Evolutionary conservation across 2,797 vertebrate genomes (phyloP), one percentile per base, ranked within the genome.

Genomic region (Channallabes apus): DNA sequence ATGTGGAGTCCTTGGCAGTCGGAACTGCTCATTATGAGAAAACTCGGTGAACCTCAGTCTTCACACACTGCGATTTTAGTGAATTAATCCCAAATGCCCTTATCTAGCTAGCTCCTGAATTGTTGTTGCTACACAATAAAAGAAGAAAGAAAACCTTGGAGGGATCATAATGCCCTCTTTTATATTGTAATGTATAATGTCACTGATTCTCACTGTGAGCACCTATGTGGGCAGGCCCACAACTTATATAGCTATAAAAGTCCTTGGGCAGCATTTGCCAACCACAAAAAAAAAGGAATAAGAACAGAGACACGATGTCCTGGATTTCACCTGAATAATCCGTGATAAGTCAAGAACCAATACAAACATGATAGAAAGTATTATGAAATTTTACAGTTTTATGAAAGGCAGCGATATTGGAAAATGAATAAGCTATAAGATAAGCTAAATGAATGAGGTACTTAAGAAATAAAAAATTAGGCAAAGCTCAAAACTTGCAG

Each of bases 21-120:
- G 22, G 73, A 83, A 29, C 62, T 81, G 69, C 85, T 89, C 83
- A 86, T 89, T 88, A 89, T 29, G 79, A 88, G 61, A 38, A 75
- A 80, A 84, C 79, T 64, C 73, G 69, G 64, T 65, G 65, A 82
- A 85, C 78, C 82, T 41, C 72, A 79, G 78, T 51, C 84, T 84
- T 35, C 51, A 58, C n/a, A 58, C 41, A 17, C 29, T 82, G 51
- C 65, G 14, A 68, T 82, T 82, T 82, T 71, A 58, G 46, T 17
- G 20, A 82, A 69, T 58, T 59, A 58, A 59, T 82, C 27, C 29
- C 27, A 82, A 82, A 69, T 71, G 46, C 51, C 20, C 27, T 35
- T 71, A 69, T 82, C 6, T 56, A 69, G 24, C 27, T 35, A 56
- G 64, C 17, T 71, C 46, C 51, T 58, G 65, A 54, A 51, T 17